Evolutionary conservation across 2,797 vertebrate genomes (phyloP).

Genomic region (Tachyglossus aculeatus): DNA sequence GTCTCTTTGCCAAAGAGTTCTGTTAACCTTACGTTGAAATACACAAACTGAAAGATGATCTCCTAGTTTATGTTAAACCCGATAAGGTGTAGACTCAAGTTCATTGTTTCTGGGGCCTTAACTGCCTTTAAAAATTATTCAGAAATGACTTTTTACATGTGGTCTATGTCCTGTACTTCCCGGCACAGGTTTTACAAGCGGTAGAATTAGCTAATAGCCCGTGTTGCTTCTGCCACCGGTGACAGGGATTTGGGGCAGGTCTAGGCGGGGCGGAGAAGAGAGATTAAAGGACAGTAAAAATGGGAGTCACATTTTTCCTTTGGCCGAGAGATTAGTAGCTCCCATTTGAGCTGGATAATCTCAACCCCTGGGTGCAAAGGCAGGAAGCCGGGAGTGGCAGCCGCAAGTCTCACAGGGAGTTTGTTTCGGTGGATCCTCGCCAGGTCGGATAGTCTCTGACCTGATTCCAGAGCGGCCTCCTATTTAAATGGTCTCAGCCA

Average conservation of each 20-base stretch:
- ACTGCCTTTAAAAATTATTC: neutral
- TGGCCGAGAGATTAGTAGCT: neutral
- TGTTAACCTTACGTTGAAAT: neutral
- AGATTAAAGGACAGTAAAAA: neutral
- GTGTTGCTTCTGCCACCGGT: neutral
- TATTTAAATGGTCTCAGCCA: neutral
- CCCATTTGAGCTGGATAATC: neutral
- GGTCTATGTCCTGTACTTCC: rapidly evolving
- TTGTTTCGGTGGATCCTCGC: neutral
- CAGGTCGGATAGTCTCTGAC: neutral
- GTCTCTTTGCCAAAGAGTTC: neutral
- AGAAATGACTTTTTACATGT: neutral
- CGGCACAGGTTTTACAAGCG: neutral
- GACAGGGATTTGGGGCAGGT: neutral
- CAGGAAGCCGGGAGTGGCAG: neutral
- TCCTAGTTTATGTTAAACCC: too few species aligned
- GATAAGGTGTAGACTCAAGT: too few species aligned
- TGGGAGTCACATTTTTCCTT: rapidly evolving
- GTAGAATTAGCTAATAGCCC: neutral
- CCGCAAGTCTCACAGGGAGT: neutral
- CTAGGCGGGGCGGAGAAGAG: neutral
- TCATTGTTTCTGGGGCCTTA: too few species aligned
- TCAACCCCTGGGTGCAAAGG: neutral
- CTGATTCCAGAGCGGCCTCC: neutral
- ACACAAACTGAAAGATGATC: too few species aligned